Conservation (phyloP, 2,113 vertebrate genomes). For the Thymallus thymallus region DNA sequence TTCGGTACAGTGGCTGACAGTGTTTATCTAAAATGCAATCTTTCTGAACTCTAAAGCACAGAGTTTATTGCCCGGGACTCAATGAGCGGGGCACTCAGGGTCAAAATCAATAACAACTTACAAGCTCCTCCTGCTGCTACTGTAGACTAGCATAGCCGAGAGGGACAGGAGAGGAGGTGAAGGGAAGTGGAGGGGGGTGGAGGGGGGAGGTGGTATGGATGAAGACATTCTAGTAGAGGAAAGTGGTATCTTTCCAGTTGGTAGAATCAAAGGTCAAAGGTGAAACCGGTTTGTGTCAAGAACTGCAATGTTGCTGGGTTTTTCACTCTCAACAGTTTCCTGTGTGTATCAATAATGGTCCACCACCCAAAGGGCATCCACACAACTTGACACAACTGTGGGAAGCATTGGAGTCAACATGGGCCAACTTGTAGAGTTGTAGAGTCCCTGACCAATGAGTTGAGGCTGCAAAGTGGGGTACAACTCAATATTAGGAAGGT, state of each 20-base stretch:
- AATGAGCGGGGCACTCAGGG: slow-evolving; percentile 52
- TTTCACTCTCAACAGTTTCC: too few relatives aligned
- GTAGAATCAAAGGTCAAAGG: not conserved
- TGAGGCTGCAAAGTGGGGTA: too few relatives aligned
- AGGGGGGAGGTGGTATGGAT: not conserved
- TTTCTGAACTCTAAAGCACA: slow-evolving; percentile 57
- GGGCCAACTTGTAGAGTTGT: too few relatives aligned
- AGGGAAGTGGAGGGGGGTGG: not conserved
- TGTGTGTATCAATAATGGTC: too few relatives aligned
- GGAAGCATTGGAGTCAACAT: too few relatives aligned
- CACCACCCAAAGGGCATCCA: too few relatives aligned
- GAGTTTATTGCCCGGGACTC: slow-evolving; percentile 55
- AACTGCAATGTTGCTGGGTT: too few relatives aligned
- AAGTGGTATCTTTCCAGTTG: slow-evolving; percentile 17
- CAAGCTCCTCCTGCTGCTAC: slow-evolving; percentile 24
- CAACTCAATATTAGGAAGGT: too few relatives aligned
- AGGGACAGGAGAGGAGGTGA: slow-evolving; percentile 22
- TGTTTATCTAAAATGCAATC: slow-evolving; percentile 69
- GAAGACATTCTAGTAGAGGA: not conserved
- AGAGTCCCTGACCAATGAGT: too few relatives aligned
- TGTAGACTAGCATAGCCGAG: slow-evolving; percentile 20
- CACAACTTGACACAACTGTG: too few relatives aligned
- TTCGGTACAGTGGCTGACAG: slow-evolving; percentile 41
- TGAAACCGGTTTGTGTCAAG: too few relatives aligned
- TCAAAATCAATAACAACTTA: slow-evolving; percentile 65